Base-by-base conservation (phyloP, 2,113 vertebrate genomes). In the Neodontobutis hainanensis region DNA sequence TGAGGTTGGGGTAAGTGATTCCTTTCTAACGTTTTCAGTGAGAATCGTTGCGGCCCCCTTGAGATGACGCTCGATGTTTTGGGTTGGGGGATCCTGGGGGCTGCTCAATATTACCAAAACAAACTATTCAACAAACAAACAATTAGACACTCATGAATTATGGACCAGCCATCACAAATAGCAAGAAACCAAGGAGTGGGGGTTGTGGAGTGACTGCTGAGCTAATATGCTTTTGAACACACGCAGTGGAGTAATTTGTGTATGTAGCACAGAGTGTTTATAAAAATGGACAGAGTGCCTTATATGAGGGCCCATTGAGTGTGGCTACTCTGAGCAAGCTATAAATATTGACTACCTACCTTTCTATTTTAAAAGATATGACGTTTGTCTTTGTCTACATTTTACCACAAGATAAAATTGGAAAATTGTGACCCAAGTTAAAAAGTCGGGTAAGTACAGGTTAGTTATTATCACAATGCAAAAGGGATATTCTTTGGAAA, bases 91-190 rank as follows among this genome's bases (percentile, higher is more conserved):
- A 69, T 85, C 85, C 85, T 79, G 53, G 70, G 85, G 89, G 87
- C 85, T 80, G 74, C 80, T 89, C 77, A 68, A 76, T 84, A 89
- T 90, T 88, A 91, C 85, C 80, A 89, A 90, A 92, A 88, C 90
- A 90, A 91, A 91, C 85, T 87, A 89, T 88, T 91, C 84, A 89
- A 84, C 86, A 92, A 90, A 92, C 89, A 91, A 90, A 89, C 88
- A 92, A 89, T 92, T 92, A 92, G 69, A 82, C 83, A 71, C 87
- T 90, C 85, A 90, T 91, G 87, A 93, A 92, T 92, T 90, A 92
- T 92, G 87, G 85, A 92, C 83, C 78, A 85, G 81, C 75, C 56
- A 65, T 85, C 75, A 84, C 84, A 86, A 80, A 87, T 70, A 85
- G 89, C 77, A 58, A 71, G 81, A 84, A 88, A 83, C 83, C 75